Evolutionary conservation across 1,140 invertebrate genomes (phyloP), one percentile per base, ranked within the genome.

Genomic region (Ceratosolen solmsi): DNA sequence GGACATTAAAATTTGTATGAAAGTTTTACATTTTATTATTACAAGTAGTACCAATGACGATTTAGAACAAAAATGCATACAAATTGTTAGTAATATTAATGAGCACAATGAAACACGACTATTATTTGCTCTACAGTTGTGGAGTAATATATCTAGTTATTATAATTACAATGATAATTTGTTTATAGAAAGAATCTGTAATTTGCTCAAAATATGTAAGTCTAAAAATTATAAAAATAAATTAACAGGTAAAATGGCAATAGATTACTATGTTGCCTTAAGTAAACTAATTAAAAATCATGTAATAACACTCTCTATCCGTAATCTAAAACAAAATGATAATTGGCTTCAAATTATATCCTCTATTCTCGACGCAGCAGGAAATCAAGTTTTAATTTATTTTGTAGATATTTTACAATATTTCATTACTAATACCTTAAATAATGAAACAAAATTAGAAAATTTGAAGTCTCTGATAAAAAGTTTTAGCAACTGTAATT

Each of bases 401-500:
- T 76, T 80, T 70, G 54, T 58, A 20, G 82, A 83, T 63, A n/a
- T 83, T 25, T 22, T 83, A 13, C 20, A 41, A 22, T 25, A 15
- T n/a, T 77, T 71, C 20, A 25, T 7, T 76, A 11, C 3, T 38
- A 15, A 27, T 27, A 9, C 58, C 20, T 20, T 5, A 25, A 46
- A 75, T 46, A 27, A 76, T 60, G 60, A 60, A 60, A 46, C 77
- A 20, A 78, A 87, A 76, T 83, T 77, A 73, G 72, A 77, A 71
- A 70, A 76, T 46, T 82, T 88, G 0, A 82, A 86, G 82, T 77
- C 72, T 70, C 79, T 86, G 36, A 84, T 88, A 27, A 80, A 85
- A 46, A 58, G 72, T 25, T 87, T 86, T n/a, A 90, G 89, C 87
- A 88, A 75, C 51, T 83, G 74, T 20, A 85, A 86, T 15, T 84